A percentile compares a stretch with the other conserved stretches of the same genome.
Conservation (phyloP, 1,140 invertebrate genomes). For the Lasioglossum albipes region DNA sequence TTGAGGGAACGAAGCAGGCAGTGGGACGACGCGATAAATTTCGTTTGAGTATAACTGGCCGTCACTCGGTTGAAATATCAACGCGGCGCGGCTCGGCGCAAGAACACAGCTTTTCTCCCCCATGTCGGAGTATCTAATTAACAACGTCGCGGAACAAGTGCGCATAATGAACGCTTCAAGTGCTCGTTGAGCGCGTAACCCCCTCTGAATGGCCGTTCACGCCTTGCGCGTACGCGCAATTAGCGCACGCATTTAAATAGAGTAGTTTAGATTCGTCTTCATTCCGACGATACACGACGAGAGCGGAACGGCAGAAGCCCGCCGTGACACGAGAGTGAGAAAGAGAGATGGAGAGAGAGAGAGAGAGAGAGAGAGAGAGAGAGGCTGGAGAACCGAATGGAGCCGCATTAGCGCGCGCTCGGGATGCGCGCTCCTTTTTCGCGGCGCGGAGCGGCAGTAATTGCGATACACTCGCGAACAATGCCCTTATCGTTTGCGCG, state of each 20-base stretch:
- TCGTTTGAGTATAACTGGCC: constrained; percentile 19
- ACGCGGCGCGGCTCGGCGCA: neutral
- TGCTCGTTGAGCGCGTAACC: constrained; percentile 55
- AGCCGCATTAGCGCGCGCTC: neutral
- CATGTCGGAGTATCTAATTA: constrained; percentile 52
- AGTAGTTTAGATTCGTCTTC: constrained; percentile 58
- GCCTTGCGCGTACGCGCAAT: constrained; percentile 56
- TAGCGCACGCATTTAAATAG: constrained; percentile 60
- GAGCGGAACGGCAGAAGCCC: neutral
- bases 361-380: neutral
- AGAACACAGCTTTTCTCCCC: constrained; percentile 9
- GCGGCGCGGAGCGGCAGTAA: neutral
- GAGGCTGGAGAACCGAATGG: neutral
- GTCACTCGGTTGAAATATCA: constrained; percentile 15
- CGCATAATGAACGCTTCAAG: constrained; percentile 60
- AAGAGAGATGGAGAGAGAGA: neutral
- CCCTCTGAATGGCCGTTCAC: constrained; percentile 57
- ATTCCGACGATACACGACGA: constrained; percentile 17
- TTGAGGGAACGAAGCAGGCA: too few species aligned
- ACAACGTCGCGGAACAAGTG: constrained; percentile 59
- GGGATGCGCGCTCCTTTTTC: neutral
- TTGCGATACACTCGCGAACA: constrained; percentile 36
- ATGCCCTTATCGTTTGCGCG: constrained; percentile 42
- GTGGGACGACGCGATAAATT: constrained; percentile 1
- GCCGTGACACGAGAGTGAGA: neutral